Evolutionary conservation across 2,888 invertebrate species (phyloP).

Genomic region (Ophioninae sp.): DNA sequence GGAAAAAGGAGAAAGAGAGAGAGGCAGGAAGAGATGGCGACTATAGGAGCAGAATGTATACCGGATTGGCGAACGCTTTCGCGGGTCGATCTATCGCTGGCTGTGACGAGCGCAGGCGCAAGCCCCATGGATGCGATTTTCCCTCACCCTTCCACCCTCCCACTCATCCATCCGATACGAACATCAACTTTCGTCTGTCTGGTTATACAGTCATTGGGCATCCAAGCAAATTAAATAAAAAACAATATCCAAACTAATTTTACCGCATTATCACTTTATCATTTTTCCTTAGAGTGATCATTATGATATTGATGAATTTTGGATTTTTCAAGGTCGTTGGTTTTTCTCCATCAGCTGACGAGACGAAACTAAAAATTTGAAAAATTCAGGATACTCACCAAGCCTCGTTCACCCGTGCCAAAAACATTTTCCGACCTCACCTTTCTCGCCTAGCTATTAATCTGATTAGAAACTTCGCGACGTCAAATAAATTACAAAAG

Average conservation of each 20-base stretch:
- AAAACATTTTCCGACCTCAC: not conserved
- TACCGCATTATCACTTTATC: not conserved
- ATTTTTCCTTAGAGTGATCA: not conserved
- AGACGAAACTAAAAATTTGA: not conserved
- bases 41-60: slow-evolving; percentile 46
- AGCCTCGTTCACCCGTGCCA: not conserved
- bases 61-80: slow-evolving; percentile 73
- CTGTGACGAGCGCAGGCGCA: slow-evolving; percentile 69
- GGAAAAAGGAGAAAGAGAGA: not conserved
- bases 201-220: slow-evolving; percentile 7
- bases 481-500: not conserved
- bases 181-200: not conserved
- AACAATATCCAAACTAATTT: not conserved
- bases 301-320: not conserved
- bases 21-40: slow-evolving; percentile 15
- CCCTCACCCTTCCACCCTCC: not conserved
- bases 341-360: not conserved
- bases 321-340: not conserved
- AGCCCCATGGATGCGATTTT: slow-evolving; percentile 24
- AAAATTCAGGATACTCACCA: not conserved
- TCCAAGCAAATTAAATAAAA: not conserved
- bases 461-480: not conserved
- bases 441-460: not conserved
- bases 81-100: slow-evolving; percentile 77
- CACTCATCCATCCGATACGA: not conserved